phyloP scores from a whole-genome alignment of 1,140 invertebrate species.

The Hormaphis cornu region DNA sequence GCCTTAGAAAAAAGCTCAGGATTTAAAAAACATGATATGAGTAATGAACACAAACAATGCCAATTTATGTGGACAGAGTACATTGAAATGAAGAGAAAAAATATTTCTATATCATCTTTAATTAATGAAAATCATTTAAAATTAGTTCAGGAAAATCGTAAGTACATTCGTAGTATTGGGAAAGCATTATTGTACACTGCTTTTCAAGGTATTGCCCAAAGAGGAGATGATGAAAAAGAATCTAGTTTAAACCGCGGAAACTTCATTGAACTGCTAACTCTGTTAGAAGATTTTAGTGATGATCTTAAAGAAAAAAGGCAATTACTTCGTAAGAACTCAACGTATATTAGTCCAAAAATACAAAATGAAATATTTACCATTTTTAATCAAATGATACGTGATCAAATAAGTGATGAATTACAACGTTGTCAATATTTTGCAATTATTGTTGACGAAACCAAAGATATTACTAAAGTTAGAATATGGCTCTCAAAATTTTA shows the following conservation, averaged over 20 bases:
- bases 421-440: neutral
- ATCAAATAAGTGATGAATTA: neutral
- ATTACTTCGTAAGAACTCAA: neutral
- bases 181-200: neutral
- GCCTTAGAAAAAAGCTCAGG: constrained; percentile 2
- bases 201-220: constrained; percentile 18
- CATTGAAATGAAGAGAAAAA: neutral
- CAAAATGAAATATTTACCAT: constrained; percentile 24
- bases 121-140: constrained; percentile 3
- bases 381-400: neutral
- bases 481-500: too few species aligned
- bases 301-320: neutral
- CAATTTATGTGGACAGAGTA: neutral
- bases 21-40: neutral
- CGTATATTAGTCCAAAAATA: neutral
- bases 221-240: constrained; percentile 14
- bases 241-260: neutral
- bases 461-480: constrained; percentile 3
- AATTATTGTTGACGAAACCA: neutral
- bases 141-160: constrained; percentile 1
- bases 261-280: constrained; percentile 18
- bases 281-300: constrained; percentile 7
- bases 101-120: neutral
- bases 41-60: neutral
- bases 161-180: neutral